These are phyloP conservation scores for Vicugna pacos DNA, from an alignment of 2,113 vertebrate genomes.

Conservation along the genomic window DNA sequence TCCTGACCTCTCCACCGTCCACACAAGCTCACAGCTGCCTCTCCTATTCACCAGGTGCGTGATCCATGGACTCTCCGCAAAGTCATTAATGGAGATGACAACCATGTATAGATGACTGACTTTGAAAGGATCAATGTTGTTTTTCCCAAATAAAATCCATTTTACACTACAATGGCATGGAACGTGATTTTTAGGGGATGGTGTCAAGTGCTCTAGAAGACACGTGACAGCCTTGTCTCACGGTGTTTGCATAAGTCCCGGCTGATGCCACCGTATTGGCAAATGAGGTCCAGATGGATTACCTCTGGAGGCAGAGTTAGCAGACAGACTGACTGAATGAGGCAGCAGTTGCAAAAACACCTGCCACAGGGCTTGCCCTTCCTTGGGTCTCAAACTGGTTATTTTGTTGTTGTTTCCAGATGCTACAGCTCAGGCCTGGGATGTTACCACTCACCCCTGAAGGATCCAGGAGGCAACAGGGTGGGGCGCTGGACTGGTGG, in stretches of 20 bases:
- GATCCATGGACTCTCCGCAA: background rate
- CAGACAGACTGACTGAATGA: background rate
- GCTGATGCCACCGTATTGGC: background rate
- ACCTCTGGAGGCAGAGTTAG: background rate
- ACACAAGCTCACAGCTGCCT: background rate
- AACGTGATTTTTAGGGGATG: background rate
- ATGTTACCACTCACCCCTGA: background rate
- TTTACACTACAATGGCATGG: background rate
- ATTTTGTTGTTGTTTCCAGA: background rate
- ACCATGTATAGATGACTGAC: background rate
- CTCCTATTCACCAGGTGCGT: background rate
- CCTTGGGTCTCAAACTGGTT: too few species aligned
- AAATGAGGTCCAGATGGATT: background rate
- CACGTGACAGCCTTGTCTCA: background rate
- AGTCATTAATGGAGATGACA: background rate
- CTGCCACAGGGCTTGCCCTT: background rate
- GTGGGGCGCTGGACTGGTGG: background rate
- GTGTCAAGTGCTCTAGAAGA: background rate
- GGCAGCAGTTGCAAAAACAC: background rate
- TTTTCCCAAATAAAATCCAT: slow-evolving; percentile 4
- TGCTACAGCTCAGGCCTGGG: background rate
- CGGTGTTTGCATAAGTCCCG: background rate
- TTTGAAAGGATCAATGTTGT: slow-evolving; percentile 11
- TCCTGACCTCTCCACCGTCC: background rate
- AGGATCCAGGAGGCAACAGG: background rate